phyloP scores from a whole-genome alignment of 2,113 vertebrate species.

The Anthoscopus minutus region DNA sequence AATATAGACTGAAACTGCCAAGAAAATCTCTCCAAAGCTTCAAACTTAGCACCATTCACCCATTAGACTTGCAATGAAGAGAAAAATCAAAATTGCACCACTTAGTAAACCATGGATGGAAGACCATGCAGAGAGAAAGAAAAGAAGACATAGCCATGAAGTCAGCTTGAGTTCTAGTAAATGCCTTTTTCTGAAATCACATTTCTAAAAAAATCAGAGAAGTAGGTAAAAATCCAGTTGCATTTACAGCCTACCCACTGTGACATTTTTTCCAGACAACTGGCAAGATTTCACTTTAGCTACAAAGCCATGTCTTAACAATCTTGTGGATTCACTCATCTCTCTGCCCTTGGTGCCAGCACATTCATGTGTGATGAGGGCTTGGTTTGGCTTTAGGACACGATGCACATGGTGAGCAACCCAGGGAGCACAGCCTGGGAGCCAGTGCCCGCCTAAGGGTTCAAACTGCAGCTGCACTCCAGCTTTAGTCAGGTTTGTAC shows the following conservation, averaged over 20 bases:
- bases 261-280: background rate
- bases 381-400: background rate
- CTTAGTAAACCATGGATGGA: background rate
- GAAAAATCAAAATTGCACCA: slow-evolving; percentile 4
- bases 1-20: slow-evolving; percentile 51
- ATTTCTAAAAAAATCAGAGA: background rate
- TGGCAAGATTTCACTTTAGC: background rate
- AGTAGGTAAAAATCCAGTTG: background rate
- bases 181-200: background rate
- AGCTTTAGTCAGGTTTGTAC: background rate
- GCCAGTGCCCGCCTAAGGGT: fast-evolving
- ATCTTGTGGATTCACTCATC: background rate
- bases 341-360: background rate
- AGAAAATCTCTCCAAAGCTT: slow-evolving; percentile 42
- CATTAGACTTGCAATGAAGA: slow-evolving; percentile 16
- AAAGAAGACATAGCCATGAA: background rate
- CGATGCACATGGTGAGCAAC: fast-evolving
- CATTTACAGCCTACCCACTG: background rate
- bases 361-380: background rate
- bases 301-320: background rate
- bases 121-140: background rate
- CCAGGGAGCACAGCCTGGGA: background rate
- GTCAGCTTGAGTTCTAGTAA: background rate
- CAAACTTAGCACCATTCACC: slow-evolving; percentile 50
- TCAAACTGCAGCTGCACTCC: background rate